Conservation (phyloP, 2,797 vertebrate genomes). For the Coranthus polyacanthus region DNA sequence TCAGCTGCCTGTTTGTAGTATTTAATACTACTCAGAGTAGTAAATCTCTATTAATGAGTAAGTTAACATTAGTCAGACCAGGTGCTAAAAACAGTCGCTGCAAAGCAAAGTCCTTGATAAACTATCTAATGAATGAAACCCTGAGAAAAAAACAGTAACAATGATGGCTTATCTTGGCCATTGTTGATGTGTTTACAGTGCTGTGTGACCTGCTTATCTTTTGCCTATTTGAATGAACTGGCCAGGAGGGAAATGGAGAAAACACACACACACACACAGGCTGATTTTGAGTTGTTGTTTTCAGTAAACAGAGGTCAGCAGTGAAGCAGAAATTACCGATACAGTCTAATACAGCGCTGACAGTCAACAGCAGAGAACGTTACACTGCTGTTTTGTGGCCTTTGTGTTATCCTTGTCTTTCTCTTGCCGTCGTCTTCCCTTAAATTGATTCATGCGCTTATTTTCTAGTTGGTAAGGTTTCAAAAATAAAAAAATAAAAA, state of each 20-base stretch:
- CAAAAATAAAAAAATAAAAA: no score
- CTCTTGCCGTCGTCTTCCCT: conserved; percentile 7
- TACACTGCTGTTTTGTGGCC: background rate
- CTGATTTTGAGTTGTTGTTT: conserved; percentile 37
- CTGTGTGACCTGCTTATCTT: conserved; percentile 5
- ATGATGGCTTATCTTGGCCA: background rate
- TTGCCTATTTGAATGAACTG: conserved; percentile 22
- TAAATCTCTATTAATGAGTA: background rate
- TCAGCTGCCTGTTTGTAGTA: background rate
- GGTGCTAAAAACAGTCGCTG: background rate
- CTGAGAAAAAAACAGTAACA: background rate
- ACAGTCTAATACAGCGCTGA: no score
- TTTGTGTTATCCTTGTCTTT: background rate
- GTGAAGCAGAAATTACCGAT: conserved; percentile 21
- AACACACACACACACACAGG: background rate
- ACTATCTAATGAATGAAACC: background rate
- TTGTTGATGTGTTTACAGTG: conserved; percentile 17
- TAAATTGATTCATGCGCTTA: no score
- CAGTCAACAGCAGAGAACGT: background rate
- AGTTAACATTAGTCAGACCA: background rate
- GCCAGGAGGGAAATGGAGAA: conserved; percentile 8
- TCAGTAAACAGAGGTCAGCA: conserved; percentile 38
- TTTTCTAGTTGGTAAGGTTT: no score
- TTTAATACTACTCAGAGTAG: background rate
- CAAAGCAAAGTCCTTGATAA: no score